phyloP scores from a whole-genome alignment of 2,113 vertebrate species.

The Ictidomys tridecemlineatus region DNA sequence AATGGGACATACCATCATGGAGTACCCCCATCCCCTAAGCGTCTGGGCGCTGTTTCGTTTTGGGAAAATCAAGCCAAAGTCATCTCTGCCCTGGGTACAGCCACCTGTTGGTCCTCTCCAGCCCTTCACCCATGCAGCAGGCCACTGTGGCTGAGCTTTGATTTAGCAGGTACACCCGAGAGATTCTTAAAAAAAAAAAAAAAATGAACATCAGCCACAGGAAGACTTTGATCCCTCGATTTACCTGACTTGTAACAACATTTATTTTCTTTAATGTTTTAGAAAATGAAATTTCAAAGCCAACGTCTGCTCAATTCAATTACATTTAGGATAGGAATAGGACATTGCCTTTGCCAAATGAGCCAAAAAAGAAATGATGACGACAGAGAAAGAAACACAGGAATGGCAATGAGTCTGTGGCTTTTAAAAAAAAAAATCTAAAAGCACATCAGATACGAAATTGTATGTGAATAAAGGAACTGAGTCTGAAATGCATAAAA shows the following conservation, averaged over 20 bases:
- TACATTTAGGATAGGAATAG: slow-evolving; percentile 15
- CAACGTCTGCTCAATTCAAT: slow-evolving; percentile 3
- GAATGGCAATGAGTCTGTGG: background rate
- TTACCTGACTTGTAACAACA: slow-evolving; percentile 46
- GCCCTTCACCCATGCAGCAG: background rate
- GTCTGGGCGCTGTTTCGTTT: background rate
- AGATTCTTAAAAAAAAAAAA: background rate
- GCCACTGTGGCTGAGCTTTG: background rate
- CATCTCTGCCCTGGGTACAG: background rate
- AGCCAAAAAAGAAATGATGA: background rate
- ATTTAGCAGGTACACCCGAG: background rate
- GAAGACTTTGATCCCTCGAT: background rate
- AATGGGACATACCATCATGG: background rate
- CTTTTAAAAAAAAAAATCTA: background rate
- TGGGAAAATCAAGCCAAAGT: background rate
- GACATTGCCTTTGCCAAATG: slow-evolving; percentile 33
- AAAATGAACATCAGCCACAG: background rate
- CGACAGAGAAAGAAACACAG: background rate
- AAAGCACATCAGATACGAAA: background rate
- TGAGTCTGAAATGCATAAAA: slow-evolving; percentile 17
- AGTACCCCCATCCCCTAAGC: background rate
- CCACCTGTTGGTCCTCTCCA: background rate
- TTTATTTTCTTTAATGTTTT: slow-evolving; percentile 53
- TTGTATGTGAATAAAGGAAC: background rate
- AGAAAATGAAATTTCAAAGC: slow-evolving; percentile 68